These are phyloP conservation scores for Cremastinae sp. DNA, from an alignment of 2,888 invertebrate species.

Conservation along the genomic window DNA sequence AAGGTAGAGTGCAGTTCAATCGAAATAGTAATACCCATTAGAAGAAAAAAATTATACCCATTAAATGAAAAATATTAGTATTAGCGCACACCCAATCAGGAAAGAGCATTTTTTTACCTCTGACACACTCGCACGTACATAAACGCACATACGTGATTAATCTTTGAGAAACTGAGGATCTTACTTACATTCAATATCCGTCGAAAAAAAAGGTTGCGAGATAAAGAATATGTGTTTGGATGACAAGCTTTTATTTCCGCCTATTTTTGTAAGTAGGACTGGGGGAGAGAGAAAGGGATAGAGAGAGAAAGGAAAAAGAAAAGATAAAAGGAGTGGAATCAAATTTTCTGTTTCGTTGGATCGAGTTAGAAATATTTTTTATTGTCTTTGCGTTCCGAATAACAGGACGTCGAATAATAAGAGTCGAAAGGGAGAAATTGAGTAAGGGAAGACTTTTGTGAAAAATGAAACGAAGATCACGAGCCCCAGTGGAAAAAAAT, in stretches of 20 bases:
- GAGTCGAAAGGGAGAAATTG: too few species aligned
- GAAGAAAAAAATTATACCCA: slow-evolving; percentile 21
- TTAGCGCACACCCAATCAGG: slow-evolving; percentile 38
- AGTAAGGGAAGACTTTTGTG: too few species aligned
- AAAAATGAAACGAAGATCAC: too few species aligned
- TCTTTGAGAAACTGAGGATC: slow-evolving; percentile 29
- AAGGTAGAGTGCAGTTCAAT: too few species aligned
- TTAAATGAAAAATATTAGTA: slow-evolving; percentile 9
- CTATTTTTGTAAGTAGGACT: slow-evolving; percentile 52
- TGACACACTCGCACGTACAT: slow-evolving; percentile 26
- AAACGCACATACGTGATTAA: slow-evolving; percentile 18
- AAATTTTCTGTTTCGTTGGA: neutral
- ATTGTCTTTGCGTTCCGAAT: neutral
- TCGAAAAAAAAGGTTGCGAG: slow-evolving; percentile 26
- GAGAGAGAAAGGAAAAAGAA: neutral
- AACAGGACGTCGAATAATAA: too few species aligned
- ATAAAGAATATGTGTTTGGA: neutral
- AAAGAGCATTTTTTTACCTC: slow-evolving; percentile 50
- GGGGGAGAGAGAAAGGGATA: neutral
- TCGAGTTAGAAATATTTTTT: neutral
- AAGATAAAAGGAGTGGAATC: slow-evolving; percentile 7
- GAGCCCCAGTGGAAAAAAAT: too few species aligned
- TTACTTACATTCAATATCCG: slow-evolving; percentile 41
- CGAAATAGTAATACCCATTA: neutral
- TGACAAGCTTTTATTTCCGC: slow-evolving; percentile 19